phyloP scores from a whole-genome alignment of 2,888 invertebrate genomes.

The Clepsis dumicolana region DNA sequence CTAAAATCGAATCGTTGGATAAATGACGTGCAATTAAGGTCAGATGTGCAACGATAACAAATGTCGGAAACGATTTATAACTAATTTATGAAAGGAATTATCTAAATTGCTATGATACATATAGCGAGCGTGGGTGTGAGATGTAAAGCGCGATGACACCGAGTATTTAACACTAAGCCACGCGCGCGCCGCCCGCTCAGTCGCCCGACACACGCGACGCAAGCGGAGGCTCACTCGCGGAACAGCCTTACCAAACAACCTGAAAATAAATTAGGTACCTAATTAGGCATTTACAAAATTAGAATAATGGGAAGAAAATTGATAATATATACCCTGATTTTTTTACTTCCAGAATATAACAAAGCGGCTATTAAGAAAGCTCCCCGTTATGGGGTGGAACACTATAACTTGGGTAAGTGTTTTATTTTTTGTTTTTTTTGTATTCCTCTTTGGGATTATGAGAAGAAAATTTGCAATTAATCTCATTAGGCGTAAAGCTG shows the following conservation, averaged over 20 bases:
- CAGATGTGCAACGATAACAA: neutral
- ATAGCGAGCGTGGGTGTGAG: conserved; percentile 64
- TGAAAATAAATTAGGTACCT: conserved; percentile 39
- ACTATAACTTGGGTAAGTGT: conserved; percentile 70
- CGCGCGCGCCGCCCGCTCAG: conserved; percentile 75
- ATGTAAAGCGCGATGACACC: conserved; percentile 72
- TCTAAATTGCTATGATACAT: conserved; percentile 61
- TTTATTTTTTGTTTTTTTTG: conserved; percentile 35
- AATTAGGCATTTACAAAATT: conserved; percentile 27
- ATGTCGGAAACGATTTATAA: neutral
- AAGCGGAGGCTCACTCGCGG: conserved; percentile 60
- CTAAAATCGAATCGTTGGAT: no score
- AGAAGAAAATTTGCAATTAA: no score
- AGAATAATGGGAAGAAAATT: neutral
- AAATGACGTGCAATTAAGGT: neutral
- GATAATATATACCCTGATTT: conserved; percentile 1
- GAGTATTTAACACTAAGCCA: conserved; percentile 81
- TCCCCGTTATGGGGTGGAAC: conserved; percentile 78
- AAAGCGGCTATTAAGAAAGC: conserved; percentile 43
- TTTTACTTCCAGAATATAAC: conserved; percentile 56
- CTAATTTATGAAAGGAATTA: conserved; percentile 41
- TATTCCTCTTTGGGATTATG: no score
- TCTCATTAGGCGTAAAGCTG: neutral
- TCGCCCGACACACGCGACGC: conserved; percentile 69
- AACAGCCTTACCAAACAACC: conserved; percentile 33